Evolutionary conservation across 2,797 vertebrate species (phyloP).

Genomic region (Lutra lutra): DNA sequence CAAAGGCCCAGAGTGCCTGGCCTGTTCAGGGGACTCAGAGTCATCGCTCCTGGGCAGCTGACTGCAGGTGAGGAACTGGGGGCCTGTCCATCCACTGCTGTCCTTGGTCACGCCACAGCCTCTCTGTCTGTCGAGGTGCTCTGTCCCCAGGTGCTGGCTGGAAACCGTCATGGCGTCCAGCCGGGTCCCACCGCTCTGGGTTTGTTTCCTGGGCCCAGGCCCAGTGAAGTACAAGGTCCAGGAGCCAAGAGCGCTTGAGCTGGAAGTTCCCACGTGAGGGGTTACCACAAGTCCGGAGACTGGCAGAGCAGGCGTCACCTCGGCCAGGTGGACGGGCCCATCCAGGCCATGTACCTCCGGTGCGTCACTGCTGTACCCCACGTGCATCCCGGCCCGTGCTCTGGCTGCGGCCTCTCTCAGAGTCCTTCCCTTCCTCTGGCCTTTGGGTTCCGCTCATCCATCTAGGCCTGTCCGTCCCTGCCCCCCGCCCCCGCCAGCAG

Average conservation of each 20-base stretch:
- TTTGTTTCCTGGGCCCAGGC: neutral
- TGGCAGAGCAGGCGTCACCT: neutral
- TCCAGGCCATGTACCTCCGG: rapidly evolving
- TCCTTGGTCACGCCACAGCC: neutral
- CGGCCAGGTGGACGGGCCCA: rapidly evolving
- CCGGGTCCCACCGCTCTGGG: no score
- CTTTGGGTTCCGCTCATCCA: neutral
- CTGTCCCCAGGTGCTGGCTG: neutral
- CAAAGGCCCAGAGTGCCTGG: neutral
- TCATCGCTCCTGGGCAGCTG: neutral
- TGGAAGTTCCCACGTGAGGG: neutral
- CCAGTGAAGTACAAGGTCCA: rapidly evolving
- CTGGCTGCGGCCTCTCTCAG: neutral
- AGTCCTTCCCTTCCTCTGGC: neutral
- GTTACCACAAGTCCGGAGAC: rapidly evolving
- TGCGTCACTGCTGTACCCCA: neutral
- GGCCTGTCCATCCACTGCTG: neutral
- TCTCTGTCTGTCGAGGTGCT: neutral
- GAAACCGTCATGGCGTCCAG: neutral
- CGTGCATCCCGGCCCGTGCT: neutral
- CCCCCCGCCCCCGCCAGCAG: rapidly evolving
- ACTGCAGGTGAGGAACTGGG: no score
- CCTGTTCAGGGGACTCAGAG: neutral
- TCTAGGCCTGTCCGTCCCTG: neutral
- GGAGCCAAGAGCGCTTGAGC: neutral